phyloP scores from a whole-genome alignment of 1,140 invertebrate genomes.

The Camponotus pennsylvanicus region DNA sequence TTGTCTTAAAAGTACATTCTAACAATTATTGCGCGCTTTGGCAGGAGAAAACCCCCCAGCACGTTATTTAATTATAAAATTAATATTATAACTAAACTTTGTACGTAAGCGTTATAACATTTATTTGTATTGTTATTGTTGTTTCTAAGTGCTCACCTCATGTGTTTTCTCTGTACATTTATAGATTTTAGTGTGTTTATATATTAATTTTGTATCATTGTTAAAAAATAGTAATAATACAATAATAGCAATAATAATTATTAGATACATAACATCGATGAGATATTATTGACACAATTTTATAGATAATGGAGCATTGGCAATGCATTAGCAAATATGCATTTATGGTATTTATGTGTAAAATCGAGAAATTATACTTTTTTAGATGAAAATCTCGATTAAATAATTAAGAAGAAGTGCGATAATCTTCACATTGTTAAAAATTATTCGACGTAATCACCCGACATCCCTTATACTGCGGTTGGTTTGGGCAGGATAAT shows the following conservation, averaged over 20 bases:
- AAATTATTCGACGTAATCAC: conserved; percentile 46
- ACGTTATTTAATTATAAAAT: conserved; percentile 24
- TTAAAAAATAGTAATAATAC: background rate
- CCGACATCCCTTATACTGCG: conserved; percentile 27
- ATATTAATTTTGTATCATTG: background rate
- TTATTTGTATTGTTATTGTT: conserved; percentile 4
- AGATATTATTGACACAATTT: background rate
- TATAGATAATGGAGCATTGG: background rate
- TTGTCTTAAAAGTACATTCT: conserved; percentile 26
- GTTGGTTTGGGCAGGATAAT: conserved; percentile 38
- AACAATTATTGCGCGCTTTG: conserved; percentile 27
- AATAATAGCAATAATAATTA: background rate
- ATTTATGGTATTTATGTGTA: background rate
- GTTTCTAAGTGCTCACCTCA: background rate
- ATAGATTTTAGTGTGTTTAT: background rate
- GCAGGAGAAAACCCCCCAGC: background rate
- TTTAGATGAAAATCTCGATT: conserved; percentile 4
- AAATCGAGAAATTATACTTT: background rate
- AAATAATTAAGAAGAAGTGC: conserved; percentile 8
- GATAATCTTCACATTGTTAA: conserved; percentile 19
- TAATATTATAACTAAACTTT: conserved; percentile 22
- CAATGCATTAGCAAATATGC: background rate
- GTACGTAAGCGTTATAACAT: background rate
- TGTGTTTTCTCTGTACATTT: background rate
- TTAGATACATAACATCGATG: background rate